Conservation (phyloP, 1,140 invertebrate species). For the Nebria ingens region DNA sequence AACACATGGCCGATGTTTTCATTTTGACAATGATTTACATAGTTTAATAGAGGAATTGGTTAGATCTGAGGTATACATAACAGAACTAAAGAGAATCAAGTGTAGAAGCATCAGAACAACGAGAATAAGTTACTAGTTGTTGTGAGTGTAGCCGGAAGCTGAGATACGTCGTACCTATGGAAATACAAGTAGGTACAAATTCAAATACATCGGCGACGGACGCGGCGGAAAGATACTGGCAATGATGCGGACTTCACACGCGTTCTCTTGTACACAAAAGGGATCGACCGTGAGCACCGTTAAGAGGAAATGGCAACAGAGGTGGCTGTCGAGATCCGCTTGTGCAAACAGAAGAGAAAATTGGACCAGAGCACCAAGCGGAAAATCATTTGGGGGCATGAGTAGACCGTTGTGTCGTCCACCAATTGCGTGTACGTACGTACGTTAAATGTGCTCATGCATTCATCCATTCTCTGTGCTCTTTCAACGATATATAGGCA, state of each 20-base stretch:
- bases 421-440: constrained; percentile 2
- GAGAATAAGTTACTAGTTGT: too few relatives aligned
- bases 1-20: too few relatives aligned
- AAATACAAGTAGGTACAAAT: not conserved
- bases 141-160: not conserved
- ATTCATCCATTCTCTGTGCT: too few relatives aligned
- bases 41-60: too few relatives aligned
- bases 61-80: too few relatives aligned
- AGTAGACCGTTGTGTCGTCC: constrained; percentile 8
- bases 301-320: constrained; percentile 8
- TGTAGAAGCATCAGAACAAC: too few relatives aligned
- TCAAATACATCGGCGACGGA: not conserved
- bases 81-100: too few relatives aligned
- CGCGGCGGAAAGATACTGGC: not conserved
- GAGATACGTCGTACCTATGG: not conserved
- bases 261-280: not conserved
- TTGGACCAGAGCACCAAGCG: constrained; percentile 2
- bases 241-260: not conserved
- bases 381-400: constrained; percentile 4
- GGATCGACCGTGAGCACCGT: not conserved
- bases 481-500: too few relatives aligned
- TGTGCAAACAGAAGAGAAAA: constrained; percentile 9
- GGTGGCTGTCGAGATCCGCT: constrained; percentile 4
- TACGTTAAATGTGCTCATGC: not conserved
- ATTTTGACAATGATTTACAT: too few relatives aligned